These are phyloP conservation scores for Pterocles gutturalis DNA, from an alignment of 2,113 vertebrate species.

Conservation along the genomic window DNA sequence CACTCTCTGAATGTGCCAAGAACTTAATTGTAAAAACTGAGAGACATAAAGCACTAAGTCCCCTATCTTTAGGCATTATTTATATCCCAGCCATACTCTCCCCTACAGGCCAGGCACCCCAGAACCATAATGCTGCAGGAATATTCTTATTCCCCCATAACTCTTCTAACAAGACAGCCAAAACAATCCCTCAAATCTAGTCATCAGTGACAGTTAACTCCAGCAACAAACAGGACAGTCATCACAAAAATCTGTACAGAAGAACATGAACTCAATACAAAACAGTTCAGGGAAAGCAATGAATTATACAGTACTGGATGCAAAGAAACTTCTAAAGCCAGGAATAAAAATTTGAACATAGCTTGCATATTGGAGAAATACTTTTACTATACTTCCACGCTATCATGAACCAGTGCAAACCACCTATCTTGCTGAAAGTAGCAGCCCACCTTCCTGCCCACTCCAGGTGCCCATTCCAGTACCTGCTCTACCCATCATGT, in stretches of 20 bases:
- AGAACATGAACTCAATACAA: background rate
- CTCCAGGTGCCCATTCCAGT: background rate
- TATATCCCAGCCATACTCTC: background rate
- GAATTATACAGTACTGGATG: background rate
- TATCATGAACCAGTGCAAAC: background rate
- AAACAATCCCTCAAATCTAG: background rate
- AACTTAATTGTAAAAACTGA: background rate
- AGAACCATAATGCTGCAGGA: background rate
- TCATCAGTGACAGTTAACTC: background rate
- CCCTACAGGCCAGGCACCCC: background rate
- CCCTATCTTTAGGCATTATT: background rate
- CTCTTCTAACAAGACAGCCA: background rate
- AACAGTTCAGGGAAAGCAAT: background rate
- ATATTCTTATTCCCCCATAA: background rate
- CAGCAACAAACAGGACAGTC: background rate
- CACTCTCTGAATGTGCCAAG: background rate
- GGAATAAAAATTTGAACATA: background rate
- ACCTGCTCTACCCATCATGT: background rate
- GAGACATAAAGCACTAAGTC: background rate
- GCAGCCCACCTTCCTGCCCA: background rate
- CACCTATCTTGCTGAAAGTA: background rate
- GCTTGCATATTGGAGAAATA: background rate
- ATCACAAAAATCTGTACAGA: background rate
- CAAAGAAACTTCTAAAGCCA: background rate
- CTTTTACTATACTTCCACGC: background rate